phyloP scores from a whole-genome alignment of 2,113 vertebrate genomes.

The Herpailurus yagouaroundi region DNA sequence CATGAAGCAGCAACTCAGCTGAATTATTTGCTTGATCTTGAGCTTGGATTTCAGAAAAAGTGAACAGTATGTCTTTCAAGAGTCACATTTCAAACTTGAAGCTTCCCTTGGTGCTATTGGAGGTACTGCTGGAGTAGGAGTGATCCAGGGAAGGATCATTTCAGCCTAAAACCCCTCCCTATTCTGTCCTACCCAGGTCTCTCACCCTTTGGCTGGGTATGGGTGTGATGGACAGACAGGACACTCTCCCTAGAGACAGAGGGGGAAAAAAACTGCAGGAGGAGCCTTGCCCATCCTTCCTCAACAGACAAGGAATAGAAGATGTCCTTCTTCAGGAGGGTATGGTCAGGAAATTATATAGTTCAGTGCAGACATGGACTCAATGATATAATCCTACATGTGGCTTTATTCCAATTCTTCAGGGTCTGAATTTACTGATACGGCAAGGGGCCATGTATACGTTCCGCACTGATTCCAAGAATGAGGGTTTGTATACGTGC shows the following conservation, averaged over 20 bases:
- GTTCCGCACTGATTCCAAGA: neutral
- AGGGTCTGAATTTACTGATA: neutral
- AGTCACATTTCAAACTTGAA: neutral
- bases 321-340: neutral
- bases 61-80: constrained; percentile 13
- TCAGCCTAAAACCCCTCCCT: too few relatives aligned
- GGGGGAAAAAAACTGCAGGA: neutral
- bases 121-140: neutral
- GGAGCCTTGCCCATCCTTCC: neutral
- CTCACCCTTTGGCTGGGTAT: neutral
- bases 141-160: neutral
- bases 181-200: too few relatives aligned
- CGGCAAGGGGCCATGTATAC: neutral
- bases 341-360: neutral
- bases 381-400: neutral
- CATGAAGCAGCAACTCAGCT: neutral
- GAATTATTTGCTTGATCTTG: constrained; percentile 5
- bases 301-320: neutral
- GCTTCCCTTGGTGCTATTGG: neutral
- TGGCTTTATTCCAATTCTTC: neutral
- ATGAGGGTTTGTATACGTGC: neutral
- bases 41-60: constrained; percentile 1
- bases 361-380: neutral
- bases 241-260: neutral
- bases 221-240: neutral